Percentiles rank a stretch among this genome's conserved stretches.
phyloP scores from a whole-genome alignment of 2,888 invertebrate species.

The Petrophora chlorosata region DNA sequence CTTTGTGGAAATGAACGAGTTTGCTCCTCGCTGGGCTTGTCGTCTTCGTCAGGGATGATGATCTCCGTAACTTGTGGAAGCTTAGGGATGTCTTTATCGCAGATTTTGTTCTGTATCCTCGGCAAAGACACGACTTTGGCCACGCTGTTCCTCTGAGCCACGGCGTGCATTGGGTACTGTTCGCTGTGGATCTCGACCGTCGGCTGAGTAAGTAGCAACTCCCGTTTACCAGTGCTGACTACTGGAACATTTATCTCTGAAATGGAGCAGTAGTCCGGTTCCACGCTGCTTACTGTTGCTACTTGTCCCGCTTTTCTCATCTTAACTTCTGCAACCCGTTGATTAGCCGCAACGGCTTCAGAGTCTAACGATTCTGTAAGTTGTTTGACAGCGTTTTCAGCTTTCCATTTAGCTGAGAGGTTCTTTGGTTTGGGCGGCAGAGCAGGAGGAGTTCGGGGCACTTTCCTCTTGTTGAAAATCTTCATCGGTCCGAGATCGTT shows the following conservation, averaged over 20 bases:
- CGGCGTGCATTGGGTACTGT: slow-evolving; percentile 71
- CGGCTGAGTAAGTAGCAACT: slow-evolving; percentile 81
- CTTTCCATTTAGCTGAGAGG: slow-evolving; percentile 87
- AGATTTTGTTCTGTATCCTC: slow-evolving; percentile 75
- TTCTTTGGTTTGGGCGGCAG: slow-evolving; percentile 92
- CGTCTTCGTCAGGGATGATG: slow-evolving; percentile 87
- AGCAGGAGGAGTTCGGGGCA: slow-evolving; percentile 87
- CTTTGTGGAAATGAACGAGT: slow-evolving; percentile 63
- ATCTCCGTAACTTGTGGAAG: slow-evolving; percentile 90
- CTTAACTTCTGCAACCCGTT: slow-evolving; percentile 84
- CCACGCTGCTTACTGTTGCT: slow-evolving; percentile 77
- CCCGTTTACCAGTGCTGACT: slow-evolving; percentile 82
- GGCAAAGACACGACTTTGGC: slow-evolving; percentile 75
- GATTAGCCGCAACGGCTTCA: slow-evolving; percentile 83
- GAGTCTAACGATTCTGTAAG: slow-evolving; percentile 78
- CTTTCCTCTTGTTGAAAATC: slow-evolving; percentile 81
- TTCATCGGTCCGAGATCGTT: slow-evolving; percentile 71
- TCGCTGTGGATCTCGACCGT: slow-evolving; percentile 81
- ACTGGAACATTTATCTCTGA: slow-evolving; percentile 88
- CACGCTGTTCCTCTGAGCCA: slow-evolving; percentile 70
- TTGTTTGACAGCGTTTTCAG: slow-evolving; percentile 72
- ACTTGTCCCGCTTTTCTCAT: slow-evolving; percentile 79
- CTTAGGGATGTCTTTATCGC: slow-evolving; percentile 87
- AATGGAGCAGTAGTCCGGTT: slow-evolving; percentile 91
- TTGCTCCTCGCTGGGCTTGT: slow-evolving; percentile 70